phyloP scores from a whole-genome alignment of 2,797 vertebrate genomes.

The Petrocephalus sullivani region DNA sequence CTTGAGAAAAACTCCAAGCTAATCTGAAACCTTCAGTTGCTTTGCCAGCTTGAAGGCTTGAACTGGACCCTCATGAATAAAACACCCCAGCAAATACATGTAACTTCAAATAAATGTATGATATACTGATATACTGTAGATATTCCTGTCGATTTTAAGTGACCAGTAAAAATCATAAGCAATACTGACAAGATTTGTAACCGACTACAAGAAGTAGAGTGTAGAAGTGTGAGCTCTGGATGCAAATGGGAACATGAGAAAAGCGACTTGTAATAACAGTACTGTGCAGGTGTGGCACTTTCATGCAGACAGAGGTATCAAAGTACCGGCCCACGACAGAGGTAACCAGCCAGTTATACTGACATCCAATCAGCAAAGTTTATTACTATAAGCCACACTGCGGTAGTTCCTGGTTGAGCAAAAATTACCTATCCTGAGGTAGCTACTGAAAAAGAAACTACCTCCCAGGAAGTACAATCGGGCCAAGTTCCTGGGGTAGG shows the following conservation, averaged over 20 bases:
- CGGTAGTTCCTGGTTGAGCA: neutral
- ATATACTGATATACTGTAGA: neutral
- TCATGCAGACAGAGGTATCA: neutral
- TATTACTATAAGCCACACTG: too few relatives aligned
- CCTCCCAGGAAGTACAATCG: neutral
- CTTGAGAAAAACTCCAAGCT: neutral
- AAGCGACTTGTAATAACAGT: neutral
- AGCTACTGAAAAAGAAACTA: neutral
- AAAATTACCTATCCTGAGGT: neutral
- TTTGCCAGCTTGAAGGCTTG: neutral
- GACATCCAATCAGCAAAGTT: neutral
- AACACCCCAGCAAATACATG: neutral
- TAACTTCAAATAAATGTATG: neutral
- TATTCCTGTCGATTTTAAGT: neutral
- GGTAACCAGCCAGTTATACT: neutral
- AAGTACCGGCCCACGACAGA: neutral
- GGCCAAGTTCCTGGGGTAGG: neutral
- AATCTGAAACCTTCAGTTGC: neutral
- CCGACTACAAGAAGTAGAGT: neutral
- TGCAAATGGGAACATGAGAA: neutral
- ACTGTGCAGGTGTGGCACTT: neutral
- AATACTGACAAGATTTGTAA: neutral
- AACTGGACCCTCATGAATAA: neutral
- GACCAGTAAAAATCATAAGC: neutral
- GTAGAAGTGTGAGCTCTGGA: neutral